These are phyloP conservation scores for Caenorhabditis brenneri DNA, from an alignment of 1,140 invertebrate species.

Conservation along the genomic window DNA sequence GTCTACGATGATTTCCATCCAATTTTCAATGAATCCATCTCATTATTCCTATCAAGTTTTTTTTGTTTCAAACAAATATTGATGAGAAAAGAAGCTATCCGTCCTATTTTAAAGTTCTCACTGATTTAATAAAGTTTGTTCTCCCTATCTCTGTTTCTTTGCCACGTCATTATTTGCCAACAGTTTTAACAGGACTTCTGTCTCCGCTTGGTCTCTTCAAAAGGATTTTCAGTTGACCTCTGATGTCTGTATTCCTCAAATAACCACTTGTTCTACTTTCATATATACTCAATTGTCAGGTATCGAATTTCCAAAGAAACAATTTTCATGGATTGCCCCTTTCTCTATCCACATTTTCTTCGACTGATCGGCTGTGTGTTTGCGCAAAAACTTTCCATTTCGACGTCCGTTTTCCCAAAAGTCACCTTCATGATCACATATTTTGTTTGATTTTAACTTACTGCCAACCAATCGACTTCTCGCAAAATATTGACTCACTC, in stretches of 20 bases:
- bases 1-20: no score
- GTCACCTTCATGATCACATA: conserved; percentile 29
- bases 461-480: conserved; percentile 22
- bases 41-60: no score
- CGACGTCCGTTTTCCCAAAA: conserved; percentile 23
- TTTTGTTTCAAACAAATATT: no score
- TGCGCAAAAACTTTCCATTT: conserved; percentile 41
- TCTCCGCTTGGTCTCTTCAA: not conserved
- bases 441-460: conserved; percentile 42
- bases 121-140: not conserved
- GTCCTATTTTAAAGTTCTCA: conserved; percentile 9
- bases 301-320: conserved; percentile 8
- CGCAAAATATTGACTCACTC: conserved; percentile 32
- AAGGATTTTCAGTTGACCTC: not conserved
- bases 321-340: not conserved
- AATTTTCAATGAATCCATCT: no score
- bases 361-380: not conserved
- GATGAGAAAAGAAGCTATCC: not conserved
- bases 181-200: not conserved
- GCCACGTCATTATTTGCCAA: conserved; percentile 17
- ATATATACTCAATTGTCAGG: not conserved
- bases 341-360: not conserved
- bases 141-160: not conserved
- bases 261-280: not conserved
- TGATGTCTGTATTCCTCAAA: not conserved